Conservation (phyloP, 2,797 vertebrate species). For the Poeciliopsis presidionis region DNA sequence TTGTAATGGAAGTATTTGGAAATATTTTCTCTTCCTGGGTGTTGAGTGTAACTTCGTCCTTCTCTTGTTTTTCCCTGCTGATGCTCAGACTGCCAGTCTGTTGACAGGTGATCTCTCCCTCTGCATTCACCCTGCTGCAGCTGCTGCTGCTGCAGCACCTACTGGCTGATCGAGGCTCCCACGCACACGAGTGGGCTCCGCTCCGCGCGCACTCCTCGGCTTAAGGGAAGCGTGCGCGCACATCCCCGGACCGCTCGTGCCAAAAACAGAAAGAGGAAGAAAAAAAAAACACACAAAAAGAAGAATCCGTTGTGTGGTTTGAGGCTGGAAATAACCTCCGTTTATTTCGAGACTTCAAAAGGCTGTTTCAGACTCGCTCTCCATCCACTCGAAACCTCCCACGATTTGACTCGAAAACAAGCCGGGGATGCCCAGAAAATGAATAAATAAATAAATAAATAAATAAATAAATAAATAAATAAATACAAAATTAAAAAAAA, state of each 20-base stretch:
- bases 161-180: slow-evolving; percentile 43
- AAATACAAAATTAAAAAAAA: too few relatives aligned
- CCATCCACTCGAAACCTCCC: slow-evolving; percentile 18
- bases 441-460: too few relatives aligned
- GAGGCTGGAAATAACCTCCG: slow-evolving; percentile 36
- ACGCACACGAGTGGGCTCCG: slow-evolving; percentile 62
- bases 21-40: background rate
- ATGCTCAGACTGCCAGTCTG: slow-evolving; percentile 16
- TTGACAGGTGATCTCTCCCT: slow-evolving; percentile 28
- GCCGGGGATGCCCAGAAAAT: slow-evolving; percentile 26
- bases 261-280: background rate
- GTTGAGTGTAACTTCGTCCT: slow-evolving; percentile 1
- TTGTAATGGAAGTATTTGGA: background rate
- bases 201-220: slow-evolving; percentile 29
- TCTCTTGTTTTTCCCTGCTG: background rate
- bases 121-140: slow-evolving; percentile 20
- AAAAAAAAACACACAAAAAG: background rate
- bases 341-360: slow-evolving; percentile 51
- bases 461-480: too few relatives aligned
- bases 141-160: background rate
- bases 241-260: slow-evolving; percentile 21
- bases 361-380: slow-evolving; percentile 8
- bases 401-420: slow-evolving; percentile 25
- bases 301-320: background rate
- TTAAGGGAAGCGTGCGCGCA: slow-evolving; percentile 25